A percentile compares a stretch with the other conserved stretches of the same genome.
Evolutionary conservation across 2,888 invertebrate genomes (phyloP).

Genomic region (Morinoia aosen): DNA sequence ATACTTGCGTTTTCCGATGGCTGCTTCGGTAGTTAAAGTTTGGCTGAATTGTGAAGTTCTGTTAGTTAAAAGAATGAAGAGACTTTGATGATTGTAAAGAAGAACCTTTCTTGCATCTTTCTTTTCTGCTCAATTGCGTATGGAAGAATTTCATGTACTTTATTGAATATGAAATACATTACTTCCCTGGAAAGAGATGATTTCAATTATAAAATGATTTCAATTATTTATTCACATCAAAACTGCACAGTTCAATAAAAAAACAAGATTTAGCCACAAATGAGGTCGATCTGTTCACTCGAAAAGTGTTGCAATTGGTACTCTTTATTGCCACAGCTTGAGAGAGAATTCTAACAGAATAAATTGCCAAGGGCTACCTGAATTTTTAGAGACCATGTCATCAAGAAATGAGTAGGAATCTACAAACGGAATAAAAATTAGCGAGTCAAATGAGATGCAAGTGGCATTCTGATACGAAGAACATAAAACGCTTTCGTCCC

Average conservation of each 20-base stretch:
- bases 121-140: too few species aligned
- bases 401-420: neutral
- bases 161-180: too few species aligned
- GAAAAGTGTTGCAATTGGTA: neutral
- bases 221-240: too few species aligned
- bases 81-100: too few species aligned
- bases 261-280: neutral
- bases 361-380: neutral
- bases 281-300: neutral
- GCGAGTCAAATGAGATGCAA: slow-evolving; percentile 27
- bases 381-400: neutral
- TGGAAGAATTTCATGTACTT: too few species aligned
- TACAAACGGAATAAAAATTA: neutral
- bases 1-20: too few species aligned
- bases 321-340: neutral
- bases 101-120: too few species aligned
- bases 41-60: too few species aligned
- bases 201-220: too few species aligned
- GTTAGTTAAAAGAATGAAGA: too few species aligned
- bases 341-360: neutral
- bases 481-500: neutral
- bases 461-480: neutral
- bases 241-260: neutral
- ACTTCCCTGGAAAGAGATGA: too few species aligned
- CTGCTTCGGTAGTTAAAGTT: too few species aligned